Conservation (phyloP, 2,888 invertebrate genomes). For the Argyra leucocephala region DNA sequence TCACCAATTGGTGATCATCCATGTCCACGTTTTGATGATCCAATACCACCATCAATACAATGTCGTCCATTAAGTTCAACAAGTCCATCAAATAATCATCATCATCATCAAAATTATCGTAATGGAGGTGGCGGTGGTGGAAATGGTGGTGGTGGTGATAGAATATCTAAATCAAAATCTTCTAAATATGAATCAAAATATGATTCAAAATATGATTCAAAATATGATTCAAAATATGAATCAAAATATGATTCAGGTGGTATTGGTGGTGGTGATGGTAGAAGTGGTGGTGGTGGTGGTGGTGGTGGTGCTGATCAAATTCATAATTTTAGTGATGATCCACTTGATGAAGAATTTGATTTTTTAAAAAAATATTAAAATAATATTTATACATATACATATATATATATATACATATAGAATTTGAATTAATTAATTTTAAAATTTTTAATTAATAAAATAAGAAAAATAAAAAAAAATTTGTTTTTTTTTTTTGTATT, state of each 20-base stretch:
- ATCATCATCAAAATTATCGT: too few relatives aligned
- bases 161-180: background rate
- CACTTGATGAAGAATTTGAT: slow-evolving; percentile 36
- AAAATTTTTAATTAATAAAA: background rate
- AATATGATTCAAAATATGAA: background rate
- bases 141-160: slow-evolving; percentile 20
- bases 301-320: slow-evolving; percentile 23
- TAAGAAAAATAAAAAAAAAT: too few relatives aligned
- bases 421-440: too few relatives aligned
- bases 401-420: background rate
- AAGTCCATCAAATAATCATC: slow-evolving; percentile 22
- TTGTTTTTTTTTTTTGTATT: too few relatives aligned
- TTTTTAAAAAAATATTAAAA: slow-evolving; percentile 35
- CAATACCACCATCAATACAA: slow-evolving; percentile 35
- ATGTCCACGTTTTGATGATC: slow-evolving; percentile 39
- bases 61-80: slow-evolving; percentile 36
- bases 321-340: slow-evolving; percentile 25
- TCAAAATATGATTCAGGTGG: slow-evolving; percentile 20
- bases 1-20: slow-evolving; percentile 41
- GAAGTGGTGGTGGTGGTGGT: slow-evolving; percentile 27
- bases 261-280: slow-evolving; percentile 27
- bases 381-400: background rate
- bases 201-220: slow-evolving; percentile 25
- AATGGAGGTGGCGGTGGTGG: slow-evolving; percentile 30
- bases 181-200: background rate